phyloP scores from a whole-genome alignment of 2,888 invertebrate species.

The Scelioninae gen. 2 region DNA sequence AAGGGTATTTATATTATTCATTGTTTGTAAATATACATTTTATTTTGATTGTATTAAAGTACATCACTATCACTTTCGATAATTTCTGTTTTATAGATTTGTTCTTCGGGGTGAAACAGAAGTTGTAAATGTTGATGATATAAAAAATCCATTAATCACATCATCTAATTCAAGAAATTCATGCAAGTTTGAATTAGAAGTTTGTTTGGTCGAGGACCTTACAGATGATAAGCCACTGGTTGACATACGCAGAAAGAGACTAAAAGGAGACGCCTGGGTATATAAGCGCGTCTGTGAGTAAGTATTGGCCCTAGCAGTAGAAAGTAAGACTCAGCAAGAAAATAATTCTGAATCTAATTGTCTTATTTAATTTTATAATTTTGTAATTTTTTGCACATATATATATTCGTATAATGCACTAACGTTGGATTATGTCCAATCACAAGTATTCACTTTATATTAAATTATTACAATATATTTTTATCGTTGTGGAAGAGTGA shows the following conservation, averaged over 20 bases:
- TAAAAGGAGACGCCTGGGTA: conserved; percentile 87
- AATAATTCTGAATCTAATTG: conserved; percentile 67
- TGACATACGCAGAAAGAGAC: conserved; percentile 83
- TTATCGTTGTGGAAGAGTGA: conserved; percentile 30
- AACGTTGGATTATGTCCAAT: no score
- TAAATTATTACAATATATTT: conserved; percentile 46
- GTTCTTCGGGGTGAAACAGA: conserved; percentile 81
- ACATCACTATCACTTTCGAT: no score
- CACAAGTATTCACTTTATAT: no score
- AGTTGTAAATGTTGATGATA: conserved; percentile 63
- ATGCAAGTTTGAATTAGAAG: conserved; percentile 85
- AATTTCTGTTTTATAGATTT: conserved; percentile 76
- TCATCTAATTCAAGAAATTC: conserved; percentile 67
- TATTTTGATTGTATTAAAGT: no score
- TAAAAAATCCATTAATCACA: conserved; percentile 60
- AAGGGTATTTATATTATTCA: conserved; percentile 77
- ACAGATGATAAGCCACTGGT: conserved; percentile 74
- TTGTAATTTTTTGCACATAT: conserved; percentile 5
- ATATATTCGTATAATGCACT: no score
- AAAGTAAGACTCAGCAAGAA: conserved; percentile 64
- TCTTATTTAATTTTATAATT: conserved; percentile 67
- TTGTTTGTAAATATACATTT: no score
- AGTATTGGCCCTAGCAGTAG: conserved; percentile 78
- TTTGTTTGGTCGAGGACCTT: conserved; percentile 77
- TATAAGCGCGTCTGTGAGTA: conserved; percentile 88